Base-by-base conservation (phyloP, 2,888 invertebrate genomes). In the Argynnis bischoffii region DNA sequence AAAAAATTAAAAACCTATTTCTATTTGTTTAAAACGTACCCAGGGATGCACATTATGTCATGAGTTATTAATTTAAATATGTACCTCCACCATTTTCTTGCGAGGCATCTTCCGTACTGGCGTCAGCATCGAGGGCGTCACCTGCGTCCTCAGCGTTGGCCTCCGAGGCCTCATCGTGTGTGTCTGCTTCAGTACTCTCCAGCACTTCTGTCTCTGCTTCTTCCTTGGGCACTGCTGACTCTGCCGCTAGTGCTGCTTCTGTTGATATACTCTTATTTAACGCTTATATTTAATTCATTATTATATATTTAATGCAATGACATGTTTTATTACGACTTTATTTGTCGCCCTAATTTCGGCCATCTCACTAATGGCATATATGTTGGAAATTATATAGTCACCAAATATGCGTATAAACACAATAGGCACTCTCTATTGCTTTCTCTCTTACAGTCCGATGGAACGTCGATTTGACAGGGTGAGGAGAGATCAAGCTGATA, bases 31-130 rank as follows among this genome's bases (percentile, higher is more conserved):
- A 5, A 26, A 26, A 26, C 4, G 26, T 26, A 26, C 4, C 0
- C 5, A 26, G 5, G 26, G 26, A 5, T 4, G 26, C 26, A 26
- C 26, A 4, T 3, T 26, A 26, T 4, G 26, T 18, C 18, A 2
- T 18, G 18, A 18, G 2, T 18, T 18, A 18, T 18, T 18, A 18
- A 18, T 1, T 18, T 26, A 26, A 26, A 26, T 41, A 47, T 0
- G 16, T 21, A 78, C 80, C 79, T 60, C 79, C 83, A 46, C 87
- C 88, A 76, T 89, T 89, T 74, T 88, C 88, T n/a, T 87, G 86
- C 1, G 84, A 79, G 59, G 79, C 77, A 46, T 85, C 86, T 56
- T 81, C 73, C 69, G 82, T 84, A 1, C 83, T 84, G 2, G 81
- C 73, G 15, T 79, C 74, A 13, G 81, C 74, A 21, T 79, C 79